A percentile compares a stretch with the other conserved stretches of the same genome.
Evolutionary conservation across 2,888 invertebrate genomes (phyloP).

Genomic region (Ophioninae sp.): DNA sequence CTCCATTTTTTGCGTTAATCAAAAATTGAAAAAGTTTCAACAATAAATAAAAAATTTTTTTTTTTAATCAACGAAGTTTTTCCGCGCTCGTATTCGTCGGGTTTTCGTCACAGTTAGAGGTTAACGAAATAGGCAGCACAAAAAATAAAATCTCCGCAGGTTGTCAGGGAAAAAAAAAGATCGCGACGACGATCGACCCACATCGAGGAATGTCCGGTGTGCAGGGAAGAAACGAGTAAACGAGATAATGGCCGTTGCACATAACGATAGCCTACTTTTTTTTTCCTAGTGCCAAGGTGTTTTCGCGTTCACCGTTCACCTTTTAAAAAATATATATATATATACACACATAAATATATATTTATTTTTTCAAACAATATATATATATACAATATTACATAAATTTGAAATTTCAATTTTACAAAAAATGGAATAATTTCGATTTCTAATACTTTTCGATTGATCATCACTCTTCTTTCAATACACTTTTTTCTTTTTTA

Average conservation of each 20-base stretch:
- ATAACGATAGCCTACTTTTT: constrained; percentile 7
- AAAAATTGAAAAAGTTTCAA: too few relatives aligned
- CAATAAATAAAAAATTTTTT: too few relatives aligned
- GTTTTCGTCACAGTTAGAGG: background rate
- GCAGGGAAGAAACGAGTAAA: background rate
- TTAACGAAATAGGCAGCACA: background rate
- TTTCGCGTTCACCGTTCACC: background rate
- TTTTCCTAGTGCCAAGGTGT: constrained; percentile 5
- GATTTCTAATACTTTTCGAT: too few relatives aligned
- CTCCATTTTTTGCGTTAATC: too few relatives aligned
- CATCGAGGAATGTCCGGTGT: background rate
- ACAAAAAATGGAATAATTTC: too few relatives aligned
- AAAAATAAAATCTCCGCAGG: background rate
- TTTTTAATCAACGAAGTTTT: background rate
- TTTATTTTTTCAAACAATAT: background rate
- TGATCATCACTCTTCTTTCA: too few relatives aligned
- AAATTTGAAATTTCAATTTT: too few relatives aligned
- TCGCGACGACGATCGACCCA: background rate
- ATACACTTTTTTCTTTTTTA: too few relatives aligned
- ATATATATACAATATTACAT: background rate
- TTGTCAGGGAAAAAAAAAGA: background rate
- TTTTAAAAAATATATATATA: background rate
- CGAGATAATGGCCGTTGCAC: background rate
- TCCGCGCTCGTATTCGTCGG: background rate
- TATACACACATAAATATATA: too few relatives aligned